phyloP scores from a whole-genome alignment of 2,888 invertebrate species.

The Agonopterix subpropinquella region DNA sequence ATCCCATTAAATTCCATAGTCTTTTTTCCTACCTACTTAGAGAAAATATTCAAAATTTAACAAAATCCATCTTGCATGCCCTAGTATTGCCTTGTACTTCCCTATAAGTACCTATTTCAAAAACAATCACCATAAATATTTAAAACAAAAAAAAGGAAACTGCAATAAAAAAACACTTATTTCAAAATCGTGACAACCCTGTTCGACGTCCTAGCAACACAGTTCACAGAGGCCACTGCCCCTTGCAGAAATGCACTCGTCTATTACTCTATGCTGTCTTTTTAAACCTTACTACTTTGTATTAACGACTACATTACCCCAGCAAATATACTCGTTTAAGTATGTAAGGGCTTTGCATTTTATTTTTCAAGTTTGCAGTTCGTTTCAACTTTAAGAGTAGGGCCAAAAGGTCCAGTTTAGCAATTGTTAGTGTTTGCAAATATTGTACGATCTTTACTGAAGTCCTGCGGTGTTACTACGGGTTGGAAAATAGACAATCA shows the following conservation, averaged over 20 bases:
- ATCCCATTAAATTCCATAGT: too few relatives aligned
- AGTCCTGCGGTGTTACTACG: slow-evolving; percentile 57
- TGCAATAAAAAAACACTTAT: slow-evolving; percentile 1
- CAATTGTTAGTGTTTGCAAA: slow-evolving; percentile 4
- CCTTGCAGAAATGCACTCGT: slow-evolving; percentile 33
- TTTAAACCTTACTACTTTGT: slow-evolving; percentile 16
- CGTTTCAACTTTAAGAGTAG: slow-evolving; percentile 4
- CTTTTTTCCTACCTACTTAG: too few relatives aligned
- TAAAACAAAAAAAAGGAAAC: neutral
- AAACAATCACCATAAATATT: too few relatives aligned
- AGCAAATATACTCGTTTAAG: slow-evolving; percentile 6
- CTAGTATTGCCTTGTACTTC: too few relatives aligned
- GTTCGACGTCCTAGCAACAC: slow-evolving; percentile 51
- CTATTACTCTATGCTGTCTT: slow-evolving; percentile 14
- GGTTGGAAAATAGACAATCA: slow-evolving; percentile 62
- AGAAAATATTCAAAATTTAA: too few relatives aligned
- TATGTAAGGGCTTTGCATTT: neutral
- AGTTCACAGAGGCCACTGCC: slow-evolving; percentile 64
- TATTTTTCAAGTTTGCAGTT: slow-evolving; percentile 17
- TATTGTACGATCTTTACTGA: slow-evolving; percentile 46
- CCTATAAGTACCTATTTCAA: too few relatives aligned
- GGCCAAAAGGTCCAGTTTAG: slow-evolving; percentile 2
- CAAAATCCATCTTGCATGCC: too few relatives aligned
- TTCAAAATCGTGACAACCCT: slow-evolving; percentile 61
- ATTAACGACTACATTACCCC: slow-evolving; percentile 14